phyloP scores from a whole-genome alignment of 2,888 invertebrate genomes.

The Drosophila austrosaltans region DNA sequence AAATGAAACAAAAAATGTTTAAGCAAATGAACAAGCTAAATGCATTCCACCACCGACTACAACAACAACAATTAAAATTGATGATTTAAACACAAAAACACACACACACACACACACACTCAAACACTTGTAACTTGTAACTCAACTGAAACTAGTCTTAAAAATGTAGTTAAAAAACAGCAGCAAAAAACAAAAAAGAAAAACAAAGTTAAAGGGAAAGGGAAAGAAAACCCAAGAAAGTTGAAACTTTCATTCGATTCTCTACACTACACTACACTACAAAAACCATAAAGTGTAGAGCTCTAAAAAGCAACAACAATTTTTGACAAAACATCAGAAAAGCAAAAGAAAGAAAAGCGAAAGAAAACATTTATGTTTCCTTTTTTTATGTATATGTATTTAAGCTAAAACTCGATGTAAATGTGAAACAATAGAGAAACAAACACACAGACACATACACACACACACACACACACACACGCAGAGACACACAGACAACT shows the following conservation, averaged over 20 bases:
- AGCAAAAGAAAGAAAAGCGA: neutral
- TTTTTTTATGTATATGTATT: constrained; percentile 50
- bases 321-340: neutral
- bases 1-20: constrained; percentile 1
- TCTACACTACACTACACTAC: constrained; percentile 9
- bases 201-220: too few relatives aligned
- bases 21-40: constrained; percentile 43
- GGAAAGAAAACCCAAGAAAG: constrained; percentile 26
- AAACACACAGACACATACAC: constrained; percentile 31
- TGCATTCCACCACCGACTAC: constrained; percentile 70
- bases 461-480: constrained; percentile 32
- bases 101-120: constrained; percentile 37
- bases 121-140: constrained; percentile 63
- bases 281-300: neutral
- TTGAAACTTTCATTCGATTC: constrained; percentile 25
- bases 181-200: constrained; percentile 28
- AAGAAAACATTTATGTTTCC: constrained; percentile 45
- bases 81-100: constrained; percentile 31
- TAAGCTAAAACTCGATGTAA: constrained; percentile 66
- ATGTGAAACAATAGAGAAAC: constrained; percentile 40
- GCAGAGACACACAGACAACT: constrained; percentile 34
- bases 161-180: constrained; percentile 41
- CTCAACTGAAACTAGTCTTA: constrained; percentile 81
- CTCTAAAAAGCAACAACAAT: neutral
- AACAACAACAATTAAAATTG: constrained; percentile 28